Conservation (phyloP, 2,797 vertebrate genomes). For the Neosalanx taihuensis region DNA sequence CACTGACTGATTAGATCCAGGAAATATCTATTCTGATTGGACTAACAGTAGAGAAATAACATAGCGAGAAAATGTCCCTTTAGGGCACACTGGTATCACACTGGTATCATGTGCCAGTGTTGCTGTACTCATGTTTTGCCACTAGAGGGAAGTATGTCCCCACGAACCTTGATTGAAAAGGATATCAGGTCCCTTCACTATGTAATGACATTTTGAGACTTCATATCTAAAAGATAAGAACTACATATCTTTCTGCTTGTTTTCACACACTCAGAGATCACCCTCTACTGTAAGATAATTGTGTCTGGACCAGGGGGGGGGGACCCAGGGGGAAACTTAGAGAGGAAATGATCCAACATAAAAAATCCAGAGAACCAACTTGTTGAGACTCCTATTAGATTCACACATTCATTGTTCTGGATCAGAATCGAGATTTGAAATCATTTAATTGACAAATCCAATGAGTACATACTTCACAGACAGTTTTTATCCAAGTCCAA, state of each 20-base stretch:
- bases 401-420: background rate
- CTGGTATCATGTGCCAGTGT: no score
- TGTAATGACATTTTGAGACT: background rate
- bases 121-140: background rate
- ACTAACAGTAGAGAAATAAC: no score
- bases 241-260: background rate
- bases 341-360: no score
- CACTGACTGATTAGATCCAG: no score
- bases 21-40: background rate
- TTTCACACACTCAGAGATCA: background rate
- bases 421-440: background rate
- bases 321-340: no score
- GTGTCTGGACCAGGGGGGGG: background rate
- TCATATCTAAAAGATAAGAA: background rate
- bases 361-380: no score
- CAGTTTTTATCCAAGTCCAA: background rate
- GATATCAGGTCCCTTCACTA: background rate
- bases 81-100: no score
- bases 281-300: no score
- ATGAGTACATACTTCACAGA: conserved; percentile 7
- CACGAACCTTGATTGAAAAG: background rate
- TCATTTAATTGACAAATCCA: conserved; percentile 9
- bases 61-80: no score
- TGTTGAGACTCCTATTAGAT: no score
- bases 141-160: background rate